These are phyloP conservation scores for Palythoa caribaeorum DNA, from an alignment of 92 coral and sea anemone genomes.

Conservation along the genomic window DNA sequence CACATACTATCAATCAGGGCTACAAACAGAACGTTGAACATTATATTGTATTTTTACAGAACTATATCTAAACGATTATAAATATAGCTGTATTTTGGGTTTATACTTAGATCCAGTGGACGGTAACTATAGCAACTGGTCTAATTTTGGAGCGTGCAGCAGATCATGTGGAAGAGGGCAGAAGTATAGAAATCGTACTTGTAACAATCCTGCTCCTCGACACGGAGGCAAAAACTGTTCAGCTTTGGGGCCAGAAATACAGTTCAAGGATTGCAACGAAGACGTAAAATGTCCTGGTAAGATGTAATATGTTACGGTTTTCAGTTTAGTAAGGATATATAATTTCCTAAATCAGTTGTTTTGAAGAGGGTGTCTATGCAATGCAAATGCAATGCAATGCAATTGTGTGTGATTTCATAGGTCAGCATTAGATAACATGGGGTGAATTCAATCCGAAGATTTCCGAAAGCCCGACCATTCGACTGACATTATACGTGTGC, in stretches of 20 bases:
- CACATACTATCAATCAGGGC: no score
- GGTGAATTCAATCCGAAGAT: no score
- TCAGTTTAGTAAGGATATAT: no score
- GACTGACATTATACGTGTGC: no score
- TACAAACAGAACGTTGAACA: no score
- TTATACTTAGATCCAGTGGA: constrained; percentile 44
- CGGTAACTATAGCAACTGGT: constrained; percentile 86
- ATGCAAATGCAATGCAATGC: no score
- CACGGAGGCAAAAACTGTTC: constrained; percentile 74
- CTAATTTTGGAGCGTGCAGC: constrained; percentile 83
- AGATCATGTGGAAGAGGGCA: constrained; percentile 73
- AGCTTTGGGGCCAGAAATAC: constrained; percentile 63
- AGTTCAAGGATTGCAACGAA: constrained; percentile 70
- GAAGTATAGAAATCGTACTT: constrained; percentile 73
- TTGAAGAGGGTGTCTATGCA: no score
- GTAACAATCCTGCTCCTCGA: constrained; percentile 78
- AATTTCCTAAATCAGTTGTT: no score
- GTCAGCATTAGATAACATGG: no score
- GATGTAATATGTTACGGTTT: not conserved
- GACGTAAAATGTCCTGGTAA: constrained; percentile 82
- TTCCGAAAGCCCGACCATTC: no score
- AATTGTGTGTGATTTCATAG: no score
- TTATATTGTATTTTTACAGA: no score
- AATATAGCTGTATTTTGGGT: not conserved
- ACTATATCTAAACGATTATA: not conserved